Base-by-base conservation (phyloP, 1,140 invertebrate genomes). In the Lepidotrigona ventralis region DNA sequence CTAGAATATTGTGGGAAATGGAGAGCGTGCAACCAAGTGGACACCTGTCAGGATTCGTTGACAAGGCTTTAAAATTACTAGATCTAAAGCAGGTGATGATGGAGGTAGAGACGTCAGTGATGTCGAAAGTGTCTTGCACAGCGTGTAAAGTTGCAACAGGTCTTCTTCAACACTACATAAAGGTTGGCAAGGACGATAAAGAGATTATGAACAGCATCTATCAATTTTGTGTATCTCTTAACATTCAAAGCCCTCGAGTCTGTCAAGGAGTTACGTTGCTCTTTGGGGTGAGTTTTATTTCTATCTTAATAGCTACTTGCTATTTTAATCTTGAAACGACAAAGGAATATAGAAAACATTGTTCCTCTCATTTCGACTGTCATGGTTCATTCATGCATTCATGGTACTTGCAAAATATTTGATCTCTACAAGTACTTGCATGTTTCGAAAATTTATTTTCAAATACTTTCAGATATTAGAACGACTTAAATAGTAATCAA, bases 51-150 rank as follows among this genome's bases (percentile, higher is more conserved):
- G 94, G 96, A 9, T 97, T 98, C 80, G 96, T 98, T 2, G 97
- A 98, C 85, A 97, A 98, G 92, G 97, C 97, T 1, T 93, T 98
- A 75, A 97, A 97, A 90, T 92, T 98, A 19, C 93, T 98, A 19
- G 97, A 98, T 92, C 91, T 98, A 71, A 96, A 97, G 90, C 97
- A 98, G 94, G 97, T 98, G 6, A 96, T 97, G 84, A 96, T 96
- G 87, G 97, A 98, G 94, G 96, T 98, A 33, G 97, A 98, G 93
- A 98, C 97, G 83, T 98, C 97, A 21, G 97, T 98, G 4, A 97
- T 98, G 97, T 98, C 97, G 0, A 98, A 97, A 92, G 97, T 98
- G 3, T 98, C 97, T 0, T 98, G 98, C 89, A 98, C 97, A 0
- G 98, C 98, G 17, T 98, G 98, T 90, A 97, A 97, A 94, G 97